Evolutionary conservation across 2,113 vertebrate genomes (phyloP).

Genomic region (Heterotis niloticus): DNA sequence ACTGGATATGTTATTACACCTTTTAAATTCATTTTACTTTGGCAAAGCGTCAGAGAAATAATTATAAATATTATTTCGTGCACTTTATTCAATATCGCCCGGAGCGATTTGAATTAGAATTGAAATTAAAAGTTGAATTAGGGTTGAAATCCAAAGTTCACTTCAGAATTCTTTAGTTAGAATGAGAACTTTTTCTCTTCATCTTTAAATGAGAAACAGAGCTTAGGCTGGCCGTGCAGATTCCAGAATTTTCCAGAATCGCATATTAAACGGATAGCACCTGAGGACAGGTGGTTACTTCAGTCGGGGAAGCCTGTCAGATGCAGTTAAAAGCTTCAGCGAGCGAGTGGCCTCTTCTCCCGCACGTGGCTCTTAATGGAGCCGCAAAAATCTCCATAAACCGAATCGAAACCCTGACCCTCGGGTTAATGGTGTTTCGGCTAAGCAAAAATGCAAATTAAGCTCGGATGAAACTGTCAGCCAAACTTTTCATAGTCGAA

Average conservation of each 20-base stretch:
- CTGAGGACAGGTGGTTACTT: conserved; percentile 17
- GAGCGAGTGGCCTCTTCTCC: not conserved
- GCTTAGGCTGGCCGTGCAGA: not conserved
- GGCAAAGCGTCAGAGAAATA: not conserved
- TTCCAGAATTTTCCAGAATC: conserved; percentile 21
- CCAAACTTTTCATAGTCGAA: not conserved
- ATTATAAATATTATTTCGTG: not conserved
- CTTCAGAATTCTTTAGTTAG: conserved; percentile 7
- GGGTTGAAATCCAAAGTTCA: not conserved
- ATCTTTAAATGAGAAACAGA: not conserved
- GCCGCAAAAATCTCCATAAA: not conserved
- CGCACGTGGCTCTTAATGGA: not conserved
- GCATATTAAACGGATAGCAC: conserved; percentile 7
- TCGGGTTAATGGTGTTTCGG: not conserved
- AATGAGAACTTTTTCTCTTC: not conserved
- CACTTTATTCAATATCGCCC: not conserved
- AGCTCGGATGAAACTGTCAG: not conserved
- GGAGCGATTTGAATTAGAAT: not conserved
- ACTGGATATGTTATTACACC: conserved; percentile 9
- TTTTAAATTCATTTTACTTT: not conserved
- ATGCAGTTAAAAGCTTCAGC: conserved; percentile 31
- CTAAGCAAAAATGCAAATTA: not conserved
- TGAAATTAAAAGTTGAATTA: not conserved
- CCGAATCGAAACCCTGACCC: conserved; percentile 13
- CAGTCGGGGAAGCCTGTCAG: conserved; percentile 4